phyloP scores from a whole-genome alignment of 2,888 invertebrate species.

The Agrotis exclamationis region DNA sequence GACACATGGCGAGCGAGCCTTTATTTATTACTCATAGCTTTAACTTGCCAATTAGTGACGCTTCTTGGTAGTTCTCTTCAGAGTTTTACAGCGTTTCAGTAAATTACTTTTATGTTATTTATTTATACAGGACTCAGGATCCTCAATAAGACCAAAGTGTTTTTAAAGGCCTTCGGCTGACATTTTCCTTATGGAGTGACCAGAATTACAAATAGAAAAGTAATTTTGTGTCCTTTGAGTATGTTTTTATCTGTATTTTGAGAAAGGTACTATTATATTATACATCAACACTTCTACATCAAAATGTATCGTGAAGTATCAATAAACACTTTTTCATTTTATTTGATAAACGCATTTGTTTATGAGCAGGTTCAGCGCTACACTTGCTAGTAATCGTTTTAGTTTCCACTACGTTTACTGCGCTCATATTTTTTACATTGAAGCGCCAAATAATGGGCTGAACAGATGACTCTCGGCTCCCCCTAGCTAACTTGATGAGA shows the following conservation, averaged over 20 bases:
- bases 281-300: no score
- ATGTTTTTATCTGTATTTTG: not conserved
- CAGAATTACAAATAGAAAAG: constrained; percentile 14
- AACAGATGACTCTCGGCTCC: constrained; percentile 70
- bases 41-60: constrained; percentile 59
- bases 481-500: constrained; percentile 76
- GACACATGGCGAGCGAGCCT: constrained; percentile 66
- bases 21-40: constrained; percentile 58
- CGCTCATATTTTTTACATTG: constrained; percentile 71
- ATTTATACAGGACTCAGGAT: constrained; percentile 19
- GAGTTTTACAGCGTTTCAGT: constrained; percentile 30
- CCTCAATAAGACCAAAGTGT: constrained; percentile 3
- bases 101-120: constrained; percentile 38
- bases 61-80: constrained; percentile 29
- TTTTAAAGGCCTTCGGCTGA: constrained; percentile 9
- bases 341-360: constrained; percentile 25
- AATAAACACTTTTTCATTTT: not conserved
- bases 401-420: constrained; percentile 75
- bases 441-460: constrained; percentile 74
- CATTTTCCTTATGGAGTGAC: constrained; percentile 28
- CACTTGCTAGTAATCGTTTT: constrained; percentile 67
- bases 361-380: constrained; percentile 47
- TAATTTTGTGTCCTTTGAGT: not conserved
- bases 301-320: no score
- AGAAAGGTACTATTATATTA: no score